A percentile compares a stretch with the other conserved stretches of the same genome.
These are phyloP conservation scores for Odocoileus virginianus DNA, from an alignment of 2,113 vertebrate species.

Conservation along the genomic window DNA sequence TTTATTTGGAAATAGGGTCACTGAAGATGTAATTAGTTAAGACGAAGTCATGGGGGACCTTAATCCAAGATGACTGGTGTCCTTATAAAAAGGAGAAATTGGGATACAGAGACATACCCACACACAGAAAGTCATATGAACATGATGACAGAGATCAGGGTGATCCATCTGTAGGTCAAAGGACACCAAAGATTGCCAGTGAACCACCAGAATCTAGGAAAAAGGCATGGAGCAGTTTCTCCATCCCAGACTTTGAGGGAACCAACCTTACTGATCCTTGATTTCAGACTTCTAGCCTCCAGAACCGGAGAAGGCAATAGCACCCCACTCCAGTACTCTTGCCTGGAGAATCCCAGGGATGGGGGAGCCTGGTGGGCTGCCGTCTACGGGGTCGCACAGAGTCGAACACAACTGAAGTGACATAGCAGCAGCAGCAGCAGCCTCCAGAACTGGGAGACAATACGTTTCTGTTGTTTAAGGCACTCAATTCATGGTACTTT, in stretches of 20 bases:
- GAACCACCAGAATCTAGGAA: background rate
- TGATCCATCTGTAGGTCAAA: background rate
- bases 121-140: background rate
- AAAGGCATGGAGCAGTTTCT: background rate
- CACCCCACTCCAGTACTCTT: no score
- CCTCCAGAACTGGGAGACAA: background rate
- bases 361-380: no score
- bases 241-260: background rate
- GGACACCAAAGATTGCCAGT: background rate
- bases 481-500: background rate
- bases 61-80: background rate
- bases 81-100: background rate
- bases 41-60: background rate
- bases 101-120: background rate
- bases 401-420: no score
- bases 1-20: constrained; percentile 13
- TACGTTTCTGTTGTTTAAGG: background rate
- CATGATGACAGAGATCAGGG: background rate
- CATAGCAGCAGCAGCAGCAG: no score
- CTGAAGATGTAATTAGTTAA: background rate
- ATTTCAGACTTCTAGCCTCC: background rate
- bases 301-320: background rate
- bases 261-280: background rate
- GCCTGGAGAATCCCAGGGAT: no score
- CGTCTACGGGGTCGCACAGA: no score